Conservation (phyloP, 2,797 vertebrate species). For the Poecile montanus region DNA sequence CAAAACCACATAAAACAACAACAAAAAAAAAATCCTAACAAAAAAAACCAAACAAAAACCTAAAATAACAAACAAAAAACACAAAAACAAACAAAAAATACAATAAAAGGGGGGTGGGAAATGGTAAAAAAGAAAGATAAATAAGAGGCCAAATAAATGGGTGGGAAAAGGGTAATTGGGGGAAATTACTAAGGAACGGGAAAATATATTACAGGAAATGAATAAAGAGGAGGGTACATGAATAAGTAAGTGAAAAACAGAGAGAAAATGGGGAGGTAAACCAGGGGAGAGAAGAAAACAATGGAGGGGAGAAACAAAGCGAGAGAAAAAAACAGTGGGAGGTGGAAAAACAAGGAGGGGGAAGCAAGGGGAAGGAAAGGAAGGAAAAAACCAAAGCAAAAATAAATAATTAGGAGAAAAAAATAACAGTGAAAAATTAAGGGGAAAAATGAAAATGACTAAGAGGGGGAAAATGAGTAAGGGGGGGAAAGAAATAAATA, state of each 20-base stretch:
- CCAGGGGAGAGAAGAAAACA: neutral
- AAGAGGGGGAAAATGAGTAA: neutral
- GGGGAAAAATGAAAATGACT: neutral
- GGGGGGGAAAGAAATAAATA: neutral
- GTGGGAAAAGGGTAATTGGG: neutral
- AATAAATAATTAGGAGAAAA: neutral
- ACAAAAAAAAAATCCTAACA: too few species aligned
- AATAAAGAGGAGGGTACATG: too few species aligned
- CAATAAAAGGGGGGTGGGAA: neutral
- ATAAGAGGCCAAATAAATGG: too few species aligned
- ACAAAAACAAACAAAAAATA: too few species aligned
- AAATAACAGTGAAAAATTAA: accelerated
- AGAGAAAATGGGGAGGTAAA: neutral
- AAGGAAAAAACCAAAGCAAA: accelerated
- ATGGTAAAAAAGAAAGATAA: neutral
- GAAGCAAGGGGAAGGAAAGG: neutral
- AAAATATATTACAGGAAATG: accelerated
- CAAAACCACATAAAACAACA: too few species aligned
- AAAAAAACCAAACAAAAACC: too few species aligned
- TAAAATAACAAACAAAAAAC: too few species aligned
- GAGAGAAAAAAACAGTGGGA: neutral
- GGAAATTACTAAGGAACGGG: neutral
- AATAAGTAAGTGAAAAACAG: neutral
- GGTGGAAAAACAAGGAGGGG: neutral
- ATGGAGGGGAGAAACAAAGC: accelerated